Conservation (phyloP, 2,113 vertebrate genomes). For the Geococcyx californianus region DNA sequence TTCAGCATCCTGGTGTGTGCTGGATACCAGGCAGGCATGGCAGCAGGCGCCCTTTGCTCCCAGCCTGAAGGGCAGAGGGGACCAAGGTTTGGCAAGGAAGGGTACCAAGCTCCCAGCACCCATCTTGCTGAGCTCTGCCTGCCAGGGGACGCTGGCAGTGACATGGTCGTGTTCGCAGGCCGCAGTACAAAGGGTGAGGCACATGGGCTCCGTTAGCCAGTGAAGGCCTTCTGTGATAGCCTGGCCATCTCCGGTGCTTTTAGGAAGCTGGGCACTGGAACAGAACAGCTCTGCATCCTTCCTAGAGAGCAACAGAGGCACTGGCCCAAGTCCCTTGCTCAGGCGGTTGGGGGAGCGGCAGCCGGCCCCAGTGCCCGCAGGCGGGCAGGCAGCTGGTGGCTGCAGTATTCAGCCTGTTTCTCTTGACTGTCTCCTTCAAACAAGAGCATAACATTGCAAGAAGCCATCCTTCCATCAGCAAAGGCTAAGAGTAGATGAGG, state of each 20-base stretch:
- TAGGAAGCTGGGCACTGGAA: background rate
- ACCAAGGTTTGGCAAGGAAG: background rate
- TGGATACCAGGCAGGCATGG: background rate
- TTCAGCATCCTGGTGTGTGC: background rate
- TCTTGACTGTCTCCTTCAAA: slow-evolving; percentile 9
- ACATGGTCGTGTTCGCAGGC: background rate
- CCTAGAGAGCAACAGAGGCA: background rate
- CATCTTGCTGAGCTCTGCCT: fast-evolving
- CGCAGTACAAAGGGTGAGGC: background rate
- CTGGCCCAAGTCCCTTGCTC: background rate
- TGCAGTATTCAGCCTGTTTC: background rate
- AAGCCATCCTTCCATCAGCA: slow-evolving; percentile 1
- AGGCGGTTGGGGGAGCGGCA: background rate
- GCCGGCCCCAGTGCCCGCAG: background rate
- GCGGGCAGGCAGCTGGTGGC: background rate
- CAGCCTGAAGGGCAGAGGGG: background rate
- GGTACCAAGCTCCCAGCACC: fast-evolving
- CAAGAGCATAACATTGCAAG: background rate
- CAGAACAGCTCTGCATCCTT: background rate
- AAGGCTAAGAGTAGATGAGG: slow-evolving; percentile 69
- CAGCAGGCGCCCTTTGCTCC: background rate
- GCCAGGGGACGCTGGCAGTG: background rate
- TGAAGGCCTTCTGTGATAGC: background rate
- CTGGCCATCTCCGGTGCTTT: background rate
- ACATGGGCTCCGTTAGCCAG: fast-evolving